Evolutionary conservation across 2,113 vertebrate species (phyloP), one percentile per base, ranked within the genome.

Genomic region (Poeciliopsis turrubarensis): DNA sequence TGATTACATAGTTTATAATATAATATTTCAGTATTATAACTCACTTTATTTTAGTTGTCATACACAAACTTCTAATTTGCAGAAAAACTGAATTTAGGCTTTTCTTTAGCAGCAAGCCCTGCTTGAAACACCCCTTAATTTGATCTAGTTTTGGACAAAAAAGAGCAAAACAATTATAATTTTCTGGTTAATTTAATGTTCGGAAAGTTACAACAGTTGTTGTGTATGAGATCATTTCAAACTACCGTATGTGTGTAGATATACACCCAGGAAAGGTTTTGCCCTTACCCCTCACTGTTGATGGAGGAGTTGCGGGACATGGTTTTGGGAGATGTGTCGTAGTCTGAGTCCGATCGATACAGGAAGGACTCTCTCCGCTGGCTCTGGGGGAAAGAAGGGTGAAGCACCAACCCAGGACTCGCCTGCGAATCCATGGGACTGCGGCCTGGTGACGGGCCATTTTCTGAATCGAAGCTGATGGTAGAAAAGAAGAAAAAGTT

Each of bases 331-430:
- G 97, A 97, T 77, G 95, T 96, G 92, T 97, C 96, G 1, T 96
- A 98, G 95, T 98, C 97, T 0, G 96, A 97, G 94, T 98, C 97
- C 0, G 97, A 98, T 72, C 97, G 96, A 87, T 97, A 98, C 65
- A 98, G 95, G 93, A 98, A 98, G 75, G 96, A 97, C 83, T 98
- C 97, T 9, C 97, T 92, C 47, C 97, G 95, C 89, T 97, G 96
- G 90, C 96, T 96, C 90, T 96, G 92, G 51, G 95, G 95, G 60
- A 93, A 95, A 51, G 95, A 94, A 3, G 96, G 94, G 37, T 97
- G 96, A 54, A 98, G 93, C 92, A 96, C 95, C 85, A 97, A 93
- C 69, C 96, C 96, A 0, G 97, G 96, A 95, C 95, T 97, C 91
- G 95, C 96, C 95, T 97, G 97, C 92, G 94, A 95, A 89, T 97